Evolutionary conservation across 30 jellyfish, hydroid and myxozoan species (phyloP).

Genomic region (Chironex yamaguchii): DNA sequence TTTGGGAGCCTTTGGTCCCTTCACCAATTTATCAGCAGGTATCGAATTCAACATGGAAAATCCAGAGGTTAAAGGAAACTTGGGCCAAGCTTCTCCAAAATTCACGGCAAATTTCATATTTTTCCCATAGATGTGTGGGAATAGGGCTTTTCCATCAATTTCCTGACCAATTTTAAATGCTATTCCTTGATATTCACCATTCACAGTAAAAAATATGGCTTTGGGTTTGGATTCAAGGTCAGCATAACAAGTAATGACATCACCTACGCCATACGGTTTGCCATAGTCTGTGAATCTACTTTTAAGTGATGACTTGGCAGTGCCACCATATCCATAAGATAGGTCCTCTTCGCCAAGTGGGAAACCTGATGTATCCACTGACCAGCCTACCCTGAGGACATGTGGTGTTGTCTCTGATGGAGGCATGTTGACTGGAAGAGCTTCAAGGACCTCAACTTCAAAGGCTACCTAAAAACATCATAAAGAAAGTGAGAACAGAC

Average conservation of each 20-base stretch:
- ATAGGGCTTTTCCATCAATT: conserved; percentile 71
- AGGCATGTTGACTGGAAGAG: conserved; percentile 82
- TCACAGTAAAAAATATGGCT: conserved; percentile 76
- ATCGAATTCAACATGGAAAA: conserved; percentile 77
- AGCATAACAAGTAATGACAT: conserved; percentile 77
- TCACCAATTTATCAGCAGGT: conserved; percentile 51
- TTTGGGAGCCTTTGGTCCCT: conserved; percentile 85
- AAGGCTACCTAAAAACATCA: conserved; percentile 75
- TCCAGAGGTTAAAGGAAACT: conserved; percentile 87
- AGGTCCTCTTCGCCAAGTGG: conserved; percentile 96
- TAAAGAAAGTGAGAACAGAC: background rate
- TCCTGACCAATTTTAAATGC: conserved; percentile 91
- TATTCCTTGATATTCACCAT: conserved; percentile 95
- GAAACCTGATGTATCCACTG: conserved; percentile 89
- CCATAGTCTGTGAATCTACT: conserved; percentile 90
- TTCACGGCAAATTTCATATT: conserved; percentile 87
- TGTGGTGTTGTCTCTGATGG: conserved; percentile 78
- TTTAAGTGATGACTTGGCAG: conserved; percentile 86
- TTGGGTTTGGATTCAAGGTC: conserved; percentile 92
- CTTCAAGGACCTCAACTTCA: conserved; percentile 85
- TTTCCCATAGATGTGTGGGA: conserved; percentile 87
- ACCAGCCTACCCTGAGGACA: conserved; percentile 97
- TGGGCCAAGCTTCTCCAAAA: conserved; percentile 86
- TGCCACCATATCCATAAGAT: conserved; percentile 99
- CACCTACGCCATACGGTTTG: conserved; percentile 87